phyloP scores from a whole-genome alignment of 30 jellyfish, hydroid and myxozoan species.

The Hydra vulgaris region DNA sequence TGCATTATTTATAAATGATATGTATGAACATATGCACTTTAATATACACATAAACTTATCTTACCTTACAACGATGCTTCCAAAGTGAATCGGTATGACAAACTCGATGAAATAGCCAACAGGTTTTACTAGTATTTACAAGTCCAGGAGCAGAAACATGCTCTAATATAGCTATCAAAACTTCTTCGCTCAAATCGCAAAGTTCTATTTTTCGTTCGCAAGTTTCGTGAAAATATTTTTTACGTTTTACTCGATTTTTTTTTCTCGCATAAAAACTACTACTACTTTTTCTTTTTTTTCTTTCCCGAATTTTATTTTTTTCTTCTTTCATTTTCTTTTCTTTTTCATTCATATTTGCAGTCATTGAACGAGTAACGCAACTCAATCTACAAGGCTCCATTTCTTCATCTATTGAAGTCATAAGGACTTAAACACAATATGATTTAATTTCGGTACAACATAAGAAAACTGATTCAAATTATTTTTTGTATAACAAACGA shows the following conservation, averaged over 20 bases:
- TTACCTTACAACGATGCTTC: conserved; percentile 92
- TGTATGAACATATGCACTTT: too few relatives aligned
- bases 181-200: conserved; percentile 78
- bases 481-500: background rate
- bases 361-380: conserved; percentile 32
- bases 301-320: conserved; percentile 9
- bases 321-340: background rate
- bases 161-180: conserved; percentile 57
- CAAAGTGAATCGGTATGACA: conserved; percentile 81
- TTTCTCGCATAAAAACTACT: background rate
- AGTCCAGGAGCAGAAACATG: conserved; percentile 88
- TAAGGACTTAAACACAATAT: background rate
- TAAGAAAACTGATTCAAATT: background rate
- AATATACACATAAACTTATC: too few relatives aligned
- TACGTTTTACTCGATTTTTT: conserved; percentile 4
- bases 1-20: too few relatives aligned
- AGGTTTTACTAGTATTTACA: conserved; percentile 64
- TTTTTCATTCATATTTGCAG: conserved; percentile 32
- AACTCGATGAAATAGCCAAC: conserved; percentile 64
- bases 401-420: background rate
- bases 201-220: conserved; percentile 34
- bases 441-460: background rate
- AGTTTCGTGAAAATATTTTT: background rate
- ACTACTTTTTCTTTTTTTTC: conserved; percentile 11
- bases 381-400: background rate